Percentiles rank a stretch among this genome's conserved stretches.
phyloP scores from a whole-genome alignment of 2,888 invertebrate genomes.

The Mylabris sibirica region DNA sequence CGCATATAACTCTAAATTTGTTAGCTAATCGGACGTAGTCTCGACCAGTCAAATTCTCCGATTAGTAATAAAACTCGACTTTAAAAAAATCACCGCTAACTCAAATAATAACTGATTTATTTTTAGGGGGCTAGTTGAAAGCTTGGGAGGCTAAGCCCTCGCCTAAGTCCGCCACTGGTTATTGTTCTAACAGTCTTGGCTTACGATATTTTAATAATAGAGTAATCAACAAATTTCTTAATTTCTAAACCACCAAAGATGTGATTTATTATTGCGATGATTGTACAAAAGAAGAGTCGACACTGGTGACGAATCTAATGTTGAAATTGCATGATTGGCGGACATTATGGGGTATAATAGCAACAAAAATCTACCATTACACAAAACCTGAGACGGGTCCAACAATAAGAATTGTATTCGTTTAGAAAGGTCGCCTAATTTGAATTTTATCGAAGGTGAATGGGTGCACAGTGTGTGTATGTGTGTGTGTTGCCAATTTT shows the following conservation, averaged over 20 bases:
- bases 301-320: slow-evolving; percentile 27
- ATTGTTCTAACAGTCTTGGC: neutral
- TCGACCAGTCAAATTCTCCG: too few relatives aligned
- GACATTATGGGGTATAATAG: slow-evolving; percentile 17
- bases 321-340: slow-evolving; percentile 27
- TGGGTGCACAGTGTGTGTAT: slow-evolving; percentile 14
- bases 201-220: slow-evolving; percentile 40
- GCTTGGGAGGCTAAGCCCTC: too few relatives aligned
- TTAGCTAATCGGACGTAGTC: too few relatives aligned
- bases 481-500: slow-evolving; percentile 10
- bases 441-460: slow-evolving; percentile 22
- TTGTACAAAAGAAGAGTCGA: neutral
- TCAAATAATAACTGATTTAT: too few relatives aligned
- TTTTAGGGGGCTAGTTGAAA: too few relatives aligned
- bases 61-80: too few relatives aligned
- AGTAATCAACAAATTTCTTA: slow-evolving; percentile 6
- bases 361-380: slow-evolving; percentile 11
- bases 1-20: too few relatives aligned
- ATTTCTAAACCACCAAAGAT: neutral
- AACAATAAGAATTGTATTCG: slow-evolving; percentile 22
- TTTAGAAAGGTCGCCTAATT: slow-evolving; percentile 22
- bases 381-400: neutral
- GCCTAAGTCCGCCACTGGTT: slow-evolving; percentile 42
- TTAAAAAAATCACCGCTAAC: too few relatives aligned
- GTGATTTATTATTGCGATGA: neutral